Evolutionary conservation across 2,888 invertebrate species (phyloP).

Genomic region (Drosophila falleni): DNA sequence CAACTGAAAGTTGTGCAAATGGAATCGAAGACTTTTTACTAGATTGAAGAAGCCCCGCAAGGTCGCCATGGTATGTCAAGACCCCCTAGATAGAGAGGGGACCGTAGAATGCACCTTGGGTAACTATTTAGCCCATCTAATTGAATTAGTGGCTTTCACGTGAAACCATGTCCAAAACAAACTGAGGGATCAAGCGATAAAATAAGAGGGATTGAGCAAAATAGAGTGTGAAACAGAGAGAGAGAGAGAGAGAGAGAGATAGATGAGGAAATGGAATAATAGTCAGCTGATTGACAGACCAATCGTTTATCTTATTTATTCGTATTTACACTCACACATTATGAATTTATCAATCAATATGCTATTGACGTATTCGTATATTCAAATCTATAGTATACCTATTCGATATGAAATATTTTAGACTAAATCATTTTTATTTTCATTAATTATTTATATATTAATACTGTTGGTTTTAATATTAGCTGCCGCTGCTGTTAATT

Average conservation of each 20-base stretch:
- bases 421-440: constrained; percentile 37
- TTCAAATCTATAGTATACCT: constrained; percentile 32
- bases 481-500: constrained; percentile 12
- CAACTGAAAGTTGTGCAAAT: constrained; percentile 77
- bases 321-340: constrained; percentile 61
- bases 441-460: constrained; percentile 44
- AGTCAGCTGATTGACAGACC: constrained; percentile 73
- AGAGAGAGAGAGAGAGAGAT: background rate
- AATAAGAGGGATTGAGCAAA: background rate
- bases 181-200: constrained; percentile 4
- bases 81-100: constrained; percentile 24
- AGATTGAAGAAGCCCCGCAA: constrained; percentile 65
- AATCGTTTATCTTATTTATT: constrained; percentile 73
- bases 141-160: constrained; percentile 74
- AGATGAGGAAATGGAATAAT: constrained; percentile 46
- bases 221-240: background rate
- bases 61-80: constrained; percentile 24
- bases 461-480: constrained; percentile 28
- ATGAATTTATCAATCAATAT: constrained; percentile 13
- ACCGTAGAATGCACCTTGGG: constrained; percentile 59
- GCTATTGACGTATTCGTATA: constrained; percentile 27
- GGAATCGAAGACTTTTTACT: constrained; percentile 61
- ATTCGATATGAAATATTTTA: constrained; percentile 42
- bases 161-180: constrained; percentile 37
- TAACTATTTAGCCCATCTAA: constrained; percentile 68